phyloP scores from a whole-genome alignment of 2,113 vertebrate genomes.

The Pollimyrus isidori region DNA sequence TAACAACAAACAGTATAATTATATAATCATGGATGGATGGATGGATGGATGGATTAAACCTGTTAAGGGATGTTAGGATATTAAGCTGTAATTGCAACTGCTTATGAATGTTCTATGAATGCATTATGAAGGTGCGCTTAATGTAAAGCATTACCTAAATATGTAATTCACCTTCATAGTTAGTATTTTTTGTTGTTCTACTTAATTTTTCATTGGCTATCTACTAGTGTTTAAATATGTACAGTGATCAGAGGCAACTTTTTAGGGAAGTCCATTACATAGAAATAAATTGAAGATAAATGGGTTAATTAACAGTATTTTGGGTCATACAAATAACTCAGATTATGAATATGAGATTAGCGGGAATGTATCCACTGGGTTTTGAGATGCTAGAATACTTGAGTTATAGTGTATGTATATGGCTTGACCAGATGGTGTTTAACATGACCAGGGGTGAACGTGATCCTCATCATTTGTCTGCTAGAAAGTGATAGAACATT shows the following conservation, averaged over 20 bases:
- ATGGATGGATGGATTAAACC: too few relatives aligned
- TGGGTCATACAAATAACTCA: background rate
- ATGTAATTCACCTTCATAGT: background rate
- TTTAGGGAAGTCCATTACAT: background rate
- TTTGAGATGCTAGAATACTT: background rate
- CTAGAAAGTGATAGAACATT: background rate
- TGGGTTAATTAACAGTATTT: background rate
- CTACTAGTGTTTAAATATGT: background rate
- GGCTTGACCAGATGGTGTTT: background rate
- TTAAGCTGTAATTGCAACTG: too few relatives aligned
- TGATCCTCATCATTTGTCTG: background rate
- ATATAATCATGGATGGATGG: too few relatives aligned
- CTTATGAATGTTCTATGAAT: too few relatives aligned
- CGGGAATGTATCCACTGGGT: background rate
- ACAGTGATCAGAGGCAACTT: background rate
- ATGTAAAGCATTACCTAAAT: background rate
- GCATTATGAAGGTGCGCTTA: too few relatives aligned
- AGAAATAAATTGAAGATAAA: background rate
- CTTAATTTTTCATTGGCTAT: background rate
- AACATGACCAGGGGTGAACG: background rate
- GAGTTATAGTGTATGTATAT: background rate
- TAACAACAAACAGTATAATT: too few relatives aligned
- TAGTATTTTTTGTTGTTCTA: background rate
- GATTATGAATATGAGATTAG: background rate
- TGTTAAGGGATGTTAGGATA: too few relatives aligned